phyloP scores from a whole-genome alignment of 2,113 vertebrate genomes.

The Microcebus tavaratra region DNA sequence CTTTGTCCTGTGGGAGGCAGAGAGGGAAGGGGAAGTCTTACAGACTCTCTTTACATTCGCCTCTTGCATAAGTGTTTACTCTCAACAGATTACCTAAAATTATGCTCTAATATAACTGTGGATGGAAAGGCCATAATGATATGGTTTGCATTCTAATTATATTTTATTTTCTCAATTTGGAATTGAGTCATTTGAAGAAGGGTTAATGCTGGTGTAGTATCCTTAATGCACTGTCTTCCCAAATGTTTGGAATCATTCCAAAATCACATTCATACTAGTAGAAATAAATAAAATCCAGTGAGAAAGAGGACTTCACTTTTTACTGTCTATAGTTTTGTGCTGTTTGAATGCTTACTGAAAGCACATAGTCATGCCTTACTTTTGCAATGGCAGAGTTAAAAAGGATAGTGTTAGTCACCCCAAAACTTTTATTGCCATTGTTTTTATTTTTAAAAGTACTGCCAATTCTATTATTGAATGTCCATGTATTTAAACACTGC shows the following conservation, averaged over 20 bases:
- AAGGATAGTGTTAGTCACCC: not conserved
- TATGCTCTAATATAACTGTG: not conserved
- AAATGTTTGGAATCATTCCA: constrained; percentile 29
- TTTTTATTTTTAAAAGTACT: constrained; percentile 28
- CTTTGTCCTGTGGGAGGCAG: not conserved
- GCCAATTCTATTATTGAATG: not conserved
- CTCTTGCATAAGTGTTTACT: not conserved
- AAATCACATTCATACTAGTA: not conserved
- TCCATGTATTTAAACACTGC: not conserved
- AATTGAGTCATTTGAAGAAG: constrained; percentile 11
- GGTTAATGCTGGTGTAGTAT: not conserved
- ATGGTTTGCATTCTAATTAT: not conserved
- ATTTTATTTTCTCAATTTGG: constrained; percentile 40
- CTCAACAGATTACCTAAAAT: constrained; percentile 34
- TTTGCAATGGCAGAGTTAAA: constrained; percentile 24
- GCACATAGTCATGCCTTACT: not conserved
- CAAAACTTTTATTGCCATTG: not conserved
- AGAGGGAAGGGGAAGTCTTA: not conserved
- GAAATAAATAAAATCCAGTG: constrained; percentile 36
- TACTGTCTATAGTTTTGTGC: not conserved
- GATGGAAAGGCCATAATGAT: not conserved
- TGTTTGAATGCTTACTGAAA: constrained; percentile 38
- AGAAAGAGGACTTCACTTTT: not conserved
- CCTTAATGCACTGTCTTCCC: not conserved
- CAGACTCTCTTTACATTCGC: not conserved